Evolutionary conservation across 2,797 vertebrate species (phyloP), one percentile per base, ranked within the genome.

Genomic region (Alca torda): DNA sequence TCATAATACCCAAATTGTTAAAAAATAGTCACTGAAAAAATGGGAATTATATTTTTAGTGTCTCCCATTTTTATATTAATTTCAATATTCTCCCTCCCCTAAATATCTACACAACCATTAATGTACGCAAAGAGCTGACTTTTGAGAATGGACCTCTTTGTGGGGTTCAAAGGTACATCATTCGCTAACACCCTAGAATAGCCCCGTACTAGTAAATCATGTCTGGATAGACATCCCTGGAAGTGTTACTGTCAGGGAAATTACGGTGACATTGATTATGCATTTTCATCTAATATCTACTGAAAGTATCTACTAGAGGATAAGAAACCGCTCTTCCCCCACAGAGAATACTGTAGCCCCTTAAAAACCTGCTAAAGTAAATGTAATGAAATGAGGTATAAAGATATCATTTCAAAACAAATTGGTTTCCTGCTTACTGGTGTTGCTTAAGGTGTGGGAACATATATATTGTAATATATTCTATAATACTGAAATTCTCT

Each of bases 321-420:
- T 41, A 96, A 89, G 54, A 86, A 95, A 68, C n/a, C 57, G 30
- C 67, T 95, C 76, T 89, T 94, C 30, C 75, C 61, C 68, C 30
- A 4, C 11, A 82, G 19, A 53, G 10, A 79, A 82, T 90, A 90
- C 10, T 21, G 65, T 41, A 87, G 24, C 4, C 31, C 9, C 33
- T 96, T 67, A 84, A 95, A 93, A 83, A 74, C 26, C 30, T 35
- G 24, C 28, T 77, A 48, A 85, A 84, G 13, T 43, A 67, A 51
- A 11, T 64, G 9, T 57, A 94, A 72, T 53, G 70, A 97, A 94
- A 89, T 46, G 6, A 91, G 87, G 43, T 64, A 46, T 51, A 94
- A 95, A 94, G 60, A 26, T 30, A 60, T 11, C 4, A 83, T 73
- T 96, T 92, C 12, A 87, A 75, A 69, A 81, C 19, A 86, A 90